Conservation (phyloP, 2,888 invertebrate genomes). For the Tiphia femorata region DNA sequence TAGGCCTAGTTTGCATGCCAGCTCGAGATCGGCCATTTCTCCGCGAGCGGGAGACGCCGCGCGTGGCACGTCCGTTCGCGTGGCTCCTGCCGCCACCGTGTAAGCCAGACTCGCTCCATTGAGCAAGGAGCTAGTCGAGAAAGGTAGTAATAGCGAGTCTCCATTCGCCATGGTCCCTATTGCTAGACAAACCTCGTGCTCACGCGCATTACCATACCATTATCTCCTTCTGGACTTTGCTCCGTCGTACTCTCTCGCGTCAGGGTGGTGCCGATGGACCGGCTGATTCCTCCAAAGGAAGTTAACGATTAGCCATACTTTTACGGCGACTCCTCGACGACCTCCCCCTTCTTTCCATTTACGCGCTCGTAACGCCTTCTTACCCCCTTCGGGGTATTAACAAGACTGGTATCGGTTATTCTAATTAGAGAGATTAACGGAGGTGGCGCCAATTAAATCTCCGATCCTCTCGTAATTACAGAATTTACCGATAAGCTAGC, state of each 20-base stretch:
- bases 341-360: not conserved
- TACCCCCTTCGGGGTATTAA: not conserved
- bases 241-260: not conserved
- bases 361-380: not conserved
- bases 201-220: constrained; percentile 13
- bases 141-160: constrained; percentile 15
- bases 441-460: too few relatives aligned
- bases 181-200: too few relatives aligned
- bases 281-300: too few relatives aligned
- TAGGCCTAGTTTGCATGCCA: constrained; percentile 51
- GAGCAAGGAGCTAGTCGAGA: constrained; percentile 24
- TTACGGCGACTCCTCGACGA: not conserved
- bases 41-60: constrained; percentile 4
- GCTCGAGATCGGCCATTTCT: constrained; percentile 33
- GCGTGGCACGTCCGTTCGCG: constrained; percentile 25
- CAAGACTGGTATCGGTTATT: constrained; percentile 16
- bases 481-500: too few relatives aligned
- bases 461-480: too few relatives aligned
- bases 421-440: constrained; percentile 35
- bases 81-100: too few relatives aligned
- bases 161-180: not conserved
- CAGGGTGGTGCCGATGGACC: too few relatives aligned
- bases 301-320: constrained; percentile 11
- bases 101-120: constrained; percentile 16
- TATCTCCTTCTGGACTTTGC: constrained; percentile 2